Evolutionary conservation across 2,888 invertebrate genomes (phyloP).

Genomic region (Synergus umbraculus): DNA sequence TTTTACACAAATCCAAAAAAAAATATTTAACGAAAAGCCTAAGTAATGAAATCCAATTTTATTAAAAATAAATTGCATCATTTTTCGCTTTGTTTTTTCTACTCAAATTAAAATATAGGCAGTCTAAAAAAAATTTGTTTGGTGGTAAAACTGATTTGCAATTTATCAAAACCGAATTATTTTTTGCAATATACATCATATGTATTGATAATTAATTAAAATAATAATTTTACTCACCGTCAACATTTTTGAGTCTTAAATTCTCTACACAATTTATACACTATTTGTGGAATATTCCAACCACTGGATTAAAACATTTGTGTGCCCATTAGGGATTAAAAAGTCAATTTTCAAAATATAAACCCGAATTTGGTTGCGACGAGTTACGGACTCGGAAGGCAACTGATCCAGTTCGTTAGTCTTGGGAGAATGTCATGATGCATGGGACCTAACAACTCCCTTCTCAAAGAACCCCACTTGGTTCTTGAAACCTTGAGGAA

Average conservation of each 20-base stretch:
- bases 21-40: too few relatives aligned
- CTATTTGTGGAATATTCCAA: not conserved
- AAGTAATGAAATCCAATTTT: too few relatives aligned
- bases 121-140: not conserved
- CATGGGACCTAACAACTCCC: slow-evolving; percentile 60
- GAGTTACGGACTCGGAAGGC: slow-evolving; percentile 52
- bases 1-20: too few relatives aligned
- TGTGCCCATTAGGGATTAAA: not conserved
- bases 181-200: not conserved
- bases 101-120: not conserved
- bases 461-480: slow-evolving; percentile 45
- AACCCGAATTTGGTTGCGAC: not conserved
- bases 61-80: too few relatives aligned
- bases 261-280: slow-evolving; percentile 1
- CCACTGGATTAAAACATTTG: not conserved
- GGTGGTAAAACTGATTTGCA: not conserved
- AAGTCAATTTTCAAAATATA: not conserved
- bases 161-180: not conserved
- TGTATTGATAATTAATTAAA: not conserved
- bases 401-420: slow-evolving; percentile 71
- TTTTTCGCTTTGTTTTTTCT: not conserved
- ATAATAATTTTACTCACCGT: slow-evolving; percentile 27
- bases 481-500: slow-evolving; percentile 18
- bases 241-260: slow-evolving; percentile 36
- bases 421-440: slow-evolving; percentile 71